phyloP scores from a whole-genome alignment of 2,888 invertebrate species.

The Icerya purchasi region DNA sequence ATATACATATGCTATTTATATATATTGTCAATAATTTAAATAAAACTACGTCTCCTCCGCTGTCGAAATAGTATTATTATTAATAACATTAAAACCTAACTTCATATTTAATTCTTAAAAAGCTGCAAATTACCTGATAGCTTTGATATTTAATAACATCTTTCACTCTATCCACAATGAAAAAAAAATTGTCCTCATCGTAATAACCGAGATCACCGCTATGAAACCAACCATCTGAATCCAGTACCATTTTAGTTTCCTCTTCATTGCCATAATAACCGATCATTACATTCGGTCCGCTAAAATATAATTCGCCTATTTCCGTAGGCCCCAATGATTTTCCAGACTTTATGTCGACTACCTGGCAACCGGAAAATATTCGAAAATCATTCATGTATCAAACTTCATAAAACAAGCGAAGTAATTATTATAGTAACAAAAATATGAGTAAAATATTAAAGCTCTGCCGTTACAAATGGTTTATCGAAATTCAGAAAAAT shows the following conservation, averaged over 20 bases:
- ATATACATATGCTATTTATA: no score
- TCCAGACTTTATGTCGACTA: conserved; percentile 25
- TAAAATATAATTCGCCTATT: conserved; percentile 65
- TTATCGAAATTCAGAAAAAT: no score
- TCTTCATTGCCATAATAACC: conserved; percentile 55
- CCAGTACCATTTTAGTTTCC: conserved; percentile 40
- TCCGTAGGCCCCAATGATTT: conserved; percentile 37
- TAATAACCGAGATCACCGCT: conserved; percentile 68
- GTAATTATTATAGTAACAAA: no score
- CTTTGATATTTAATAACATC: conserved; percentile 82
- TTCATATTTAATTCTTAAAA: no score
- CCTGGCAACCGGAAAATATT: conserved; percentile 18
- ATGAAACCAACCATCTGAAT: conserved; percentile 50
- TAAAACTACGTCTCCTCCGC: no score
- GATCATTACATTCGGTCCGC: conserved; percentile 59
- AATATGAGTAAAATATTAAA: no score
- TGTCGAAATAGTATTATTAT: no score
- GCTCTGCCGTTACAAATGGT: no score
- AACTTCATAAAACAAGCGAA: no score
- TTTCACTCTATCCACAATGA: conserved; percentile 63
- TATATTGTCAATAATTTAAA: no score
- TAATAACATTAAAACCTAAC: no score
- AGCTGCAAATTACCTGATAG: conserved; percentile 34
- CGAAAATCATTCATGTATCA: background rate
- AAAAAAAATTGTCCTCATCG: conserved; percentile 55